A percentile compares a stretch with the other conserved stretches of the same genome.
These are phyloP conservation scores for Hirundo rustica DNA, from an alignment of 2,797 vertebrate genomes.

Conservation along the genomic window DNA sequence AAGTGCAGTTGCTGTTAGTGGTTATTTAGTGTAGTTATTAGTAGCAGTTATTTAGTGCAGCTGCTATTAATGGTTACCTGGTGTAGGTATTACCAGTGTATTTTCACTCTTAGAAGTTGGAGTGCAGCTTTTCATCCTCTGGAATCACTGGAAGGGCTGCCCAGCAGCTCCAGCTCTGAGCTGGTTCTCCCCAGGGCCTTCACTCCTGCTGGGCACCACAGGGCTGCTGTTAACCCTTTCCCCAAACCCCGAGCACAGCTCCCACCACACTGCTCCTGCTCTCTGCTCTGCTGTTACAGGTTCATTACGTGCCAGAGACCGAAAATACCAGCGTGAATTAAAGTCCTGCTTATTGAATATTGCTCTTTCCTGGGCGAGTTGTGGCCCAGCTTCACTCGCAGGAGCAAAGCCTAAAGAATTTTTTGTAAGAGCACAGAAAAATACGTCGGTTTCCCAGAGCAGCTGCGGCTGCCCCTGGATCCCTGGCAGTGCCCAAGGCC, in stretches of 20 bases:
- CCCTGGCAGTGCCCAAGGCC: not conserved
- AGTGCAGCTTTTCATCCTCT: not conserved
- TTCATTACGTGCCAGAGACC: not conserved
- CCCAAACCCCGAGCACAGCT: not conserved
- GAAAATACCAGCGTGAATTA: not conserved
- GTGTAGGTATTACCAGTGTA: not conserved
- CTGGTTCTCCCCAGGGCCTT: not conserved
- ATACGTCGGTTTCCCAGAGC: rapidly evolving
- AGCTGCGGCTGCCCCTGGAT: not conserved
- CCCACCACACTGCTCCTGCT: not conserved
- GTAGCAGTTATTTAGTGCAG: not conserved
- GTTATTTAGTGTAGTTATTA: not conserved
- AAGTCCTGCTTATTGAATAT: not conserved
- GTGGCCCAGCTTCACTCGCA: not conserved
- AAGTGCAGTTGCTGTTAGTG: not conserved
- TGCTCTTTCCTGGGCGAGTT: not conserved
- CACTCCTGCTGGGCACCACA: not conserved
- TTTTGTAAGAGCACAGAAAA: not conserved
- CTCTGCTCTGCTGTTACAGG: not conserved
- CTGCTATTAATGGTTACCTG: not conserved
- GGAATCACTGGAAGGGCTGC: not conserved
- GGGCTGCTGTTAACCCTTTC: not conserved
- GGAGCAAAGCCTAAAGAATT: not conserved
- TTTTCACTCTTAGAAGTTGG: not conserved
- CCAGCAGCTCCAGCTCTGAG: not conserved